Conservation (phyloP, 2,888 invertebrate species). For the Napeogenes sylphis region DNA sequence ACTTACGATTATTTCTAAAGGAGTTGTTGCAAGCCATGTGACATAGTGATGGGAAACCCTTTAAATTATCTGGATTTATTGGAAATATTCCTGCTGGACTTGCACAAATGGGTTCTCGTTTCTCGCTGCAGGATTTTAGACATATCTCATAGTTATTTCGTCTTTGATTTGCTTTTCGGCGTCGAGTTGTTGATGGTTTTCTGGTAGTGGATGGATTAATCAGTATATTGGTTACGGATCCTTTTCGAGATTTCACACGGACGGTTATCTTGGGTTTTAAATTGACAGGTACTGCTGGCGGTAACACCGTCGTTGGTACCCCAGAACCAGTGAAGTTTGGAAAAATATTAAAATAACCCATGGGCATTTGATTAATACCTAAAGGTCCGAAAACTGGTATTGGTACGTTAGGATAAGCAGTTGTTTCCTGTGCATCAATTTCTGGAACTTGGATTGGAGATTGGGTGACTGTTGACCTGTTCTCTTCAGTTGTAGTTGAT, state of each 20-base stretch:
- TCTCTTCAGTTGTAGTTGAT: constrained; percentile 4
- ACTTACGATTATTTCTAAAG: constrained; percentile 63
- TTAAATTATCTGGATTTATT: constrained; percentile 57
- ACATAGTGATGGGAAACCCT: constrained; percentile 67
- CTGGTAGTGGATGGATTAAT: constrained; percentile 52
- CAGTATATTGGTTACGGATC: constrained; percentile 57
- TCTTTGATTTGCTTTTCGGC: constrained; percentile 43
- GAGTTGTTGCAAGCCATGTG: constrained; percentile 72
- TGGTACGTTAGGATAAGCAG: constrained; percentile 1
- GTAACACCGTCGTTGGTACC: constrained; percentile 19
- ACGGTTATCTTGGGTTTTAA: constrained; percentile 46
- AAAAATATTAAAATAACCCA: background rate
- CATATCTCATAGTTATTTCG: constrained; percentile 60
- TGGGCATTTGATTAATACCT: background rate
- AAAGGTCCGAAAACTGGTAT: background rate
- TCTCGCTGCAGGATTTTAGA: constrained; percentile 53
- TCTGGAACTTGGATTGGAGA: constrained; percentile 5
- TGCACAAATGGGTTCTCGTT: constrained; percentile 59
- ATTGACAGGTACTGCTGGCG: constrained; percentile 10
- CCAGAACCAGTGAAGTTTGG: constrained; percentile 10
- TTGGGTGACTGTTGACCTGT: background rate
- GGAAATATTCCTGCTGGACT: constrained; percentile 50
- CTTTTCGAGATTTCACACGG: constrained; percentile 55
- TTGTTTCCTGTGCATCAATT: constrained; percentile 6
- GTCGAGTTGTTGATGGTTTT: constrained; percentile 40